phyloP scores from a whole-genome alignment of 2,797 vertebrate species.

The Sardinella longiceps region DNA sequence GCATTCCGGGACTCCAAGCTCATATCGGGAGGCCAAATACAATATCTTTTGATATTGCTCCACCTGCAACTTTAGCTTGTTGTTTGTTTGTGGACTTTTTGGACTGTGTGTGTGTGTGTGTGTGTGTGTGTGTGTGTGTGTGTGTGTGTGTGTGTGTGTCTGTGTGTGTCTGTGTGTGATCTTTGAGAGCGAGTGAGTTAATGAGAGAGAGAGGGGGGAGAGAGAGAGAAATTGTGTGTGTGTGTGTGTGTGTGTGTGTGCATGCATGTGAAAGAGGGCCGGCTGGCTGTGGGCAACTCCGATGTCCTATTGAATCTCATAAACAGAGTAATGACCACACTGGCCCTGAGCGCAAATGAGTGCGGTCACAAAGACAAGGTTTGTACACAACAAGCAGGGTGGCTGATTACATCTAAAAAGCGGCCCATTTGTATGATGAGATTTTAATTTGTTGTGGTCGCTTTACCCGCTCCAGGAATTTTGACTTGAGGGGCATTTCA shows the following conservation, averaged over 20 bases:
- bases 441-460: constrained; percentile 64
- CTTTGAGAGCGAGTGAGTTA: background rate
- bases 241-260: background rate
- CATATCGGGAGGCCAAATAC: background rate
- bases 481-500: constrained; percentile 51
- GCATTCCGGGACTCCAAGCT: constrained; percentile 7
- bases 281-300: background rate
- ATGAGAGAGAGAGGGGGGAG: too few relatives aligned
- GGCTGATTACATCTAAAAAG: constrained; percentile 46
- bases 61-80: background rate
- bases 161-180: background rate
- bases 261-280: too few relatives aligned
- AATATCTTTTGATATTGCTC: constrained; percentile 18
- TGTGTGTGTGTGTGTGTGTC: background rate
- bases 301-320: background rate
- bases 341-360: background rate
- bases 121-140: background rate
- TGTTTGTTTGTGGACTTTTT: background rate
- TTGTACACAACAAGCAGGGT: constrained; percentile 13
- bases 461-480: constrained; percentile 51
- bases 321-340: background rate
- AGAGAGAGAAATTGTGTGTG: too few relatives aligned
- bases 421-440: constrained; percentile 53
- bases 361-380: background rate
- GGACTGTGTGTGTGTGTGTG: background rate